Evolutionary conservation across 2,888 invertebrate genomes (phyloP), one percentile per base, ranked within the genome.

Genomic region (Stenotaenia linearis): DNA sequence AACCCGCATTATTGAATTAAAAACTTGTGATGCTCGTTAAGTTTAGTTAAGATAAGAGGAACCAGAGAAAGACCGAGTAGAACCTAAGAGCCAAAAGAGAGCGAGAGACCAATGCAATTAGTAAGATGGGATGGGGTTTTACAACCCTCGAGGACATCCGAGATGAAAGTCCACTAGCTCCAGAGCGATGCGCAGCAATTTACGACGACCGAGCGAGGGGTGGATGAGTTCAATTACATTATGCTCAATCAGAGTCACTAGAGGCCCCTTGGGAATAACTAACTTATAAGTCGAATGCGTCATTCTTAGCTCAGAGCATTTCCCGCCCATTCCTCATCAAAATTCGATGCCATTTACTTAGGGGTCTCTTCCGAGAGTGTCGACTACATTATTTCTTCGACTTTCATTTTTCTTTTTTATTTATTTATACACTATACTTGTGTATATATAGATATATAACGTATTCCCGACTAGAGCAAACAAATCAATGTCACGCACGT

Each of bases 191-290:
- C 56, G 23, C 21, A 56, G 56, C 56, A 56, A 56, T 56, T 56
- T 56, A 56, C 56, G 56, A 56, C 56, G 56, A 21, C 7, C 56
- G 56, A 21, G 10, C 56, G 21, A 56, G 56, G 18, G 21, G 56
- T 9, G 56, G 56, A 21, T 5, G 21, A 56, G 56, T 56, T 56
- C 56, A 56, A 56, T 56, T 56, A 56, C 56, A 56, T 56, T 56
- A 56, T 56, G 56, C 56, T 56, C 56, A 56, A 56, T 56, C 56
- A 56, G 56, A 56, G 56, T 56, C 56, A 23, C 21, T 56, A 56
- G 56, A 56, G 18, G 56, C 56, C 21, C 56, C 1, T 21, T 23
- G 56, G 56, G 56, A 56, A 56, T 56, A 56, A 56, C 56, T 56
- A 56, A 56, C 56, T 56, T 56, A 56, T 21, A 56, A 18, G 23